These are phyloP conservation scores for Eupithecia inturbata DNA, from an alignment of 2,888 invertebrate genomes.

Conservation along the genomic window DNA sequence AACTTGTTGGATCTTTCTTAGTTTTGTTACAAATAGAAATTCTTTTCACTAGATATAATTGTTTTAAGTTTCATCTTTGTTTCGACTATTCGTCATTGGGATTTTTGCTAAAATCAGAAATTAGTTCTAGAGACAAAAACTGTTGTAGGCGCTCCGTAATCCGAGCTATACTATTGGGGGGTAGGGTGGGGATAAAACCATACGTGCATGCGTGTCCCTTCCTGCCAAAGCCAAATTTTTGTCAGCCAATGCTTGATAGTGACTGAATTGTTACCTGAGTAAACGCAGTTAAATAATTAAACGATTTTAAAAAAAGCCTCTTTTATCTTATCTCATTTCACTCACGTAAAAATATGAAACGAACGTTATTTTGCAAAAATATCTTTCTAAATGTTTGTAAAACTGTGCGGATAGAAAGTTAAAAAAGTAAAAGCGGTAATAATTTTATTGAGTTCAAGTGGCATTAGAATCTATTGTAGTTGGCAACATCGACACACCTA, in stretches of 20 bases:
- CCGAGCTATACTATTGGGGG: neutral
- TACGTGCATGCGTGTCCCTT: neutral
- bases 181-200: neutral
- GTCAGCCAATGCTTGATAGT: neutral
- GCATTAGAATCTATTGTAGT: constrained; percentile 58
- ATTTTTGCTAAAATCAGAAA: neutral
- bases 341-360: neutral
- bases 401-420: neutral
- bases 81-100: neutral
- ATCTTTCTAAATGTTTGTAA: neutral
- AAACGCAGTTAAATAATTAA: neutral
- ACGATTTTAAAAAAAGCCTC: neutral
- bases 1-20: neutral
- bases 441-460: constrained; percentile 60
- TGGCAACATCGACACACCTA: constrained; percentile 85
- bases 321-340: fast-evolving
- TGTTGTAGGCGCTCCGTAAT: neutral
- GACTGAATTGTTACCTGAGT: neutral
- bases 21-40: neutral
- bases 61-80: no score
- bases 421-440: neutral
- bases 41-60: neutral
- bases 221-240: neutral
- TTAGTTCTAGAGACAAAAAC: neutral
- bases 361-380: neutral